Base-by-base conservation (phyloP, 1,140 invertebrate genomes). In the Araneus ventricosus region DNA sequence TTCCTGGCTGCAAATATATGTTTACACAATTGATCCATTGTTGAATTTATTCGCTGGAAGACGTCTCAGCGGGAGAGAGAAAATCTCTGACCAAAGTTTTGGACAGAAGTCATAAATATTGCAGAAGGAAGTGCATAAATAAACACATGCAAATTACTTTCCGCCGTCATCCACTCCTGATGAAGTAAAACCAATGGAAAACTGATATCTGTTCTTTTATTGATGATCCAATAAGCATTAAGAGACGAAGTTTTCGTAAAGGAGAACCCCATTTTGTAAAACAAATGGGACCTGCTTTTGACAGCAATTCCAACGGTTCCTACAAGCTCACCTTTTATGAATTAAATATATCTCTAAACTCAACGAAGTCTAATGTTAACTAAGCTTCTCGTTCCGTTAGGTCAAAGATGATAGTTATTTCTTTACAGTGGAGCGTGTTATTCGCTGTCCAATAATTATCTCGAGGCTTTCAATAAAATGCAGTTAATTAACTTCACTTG, bases 181-280 rank as follows among this genome's bases (percentile, higher is more conserved):
- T 86, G 24, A 86, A 86, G 84, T 34, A 30, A n/a, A 45, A 57
- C 1, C n/a, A 20, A 27, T 20, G 52, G 45, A 41, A 30, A 59
- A 86, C 41, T 86, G 84, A 59, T 86, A 59, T 86, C 84, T 59
- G 52, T 61, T 86, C 20, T 86, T 52, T 86, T 87, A 87, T 87
- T 34, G 57, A 87, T 63, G 57, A 63, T 87, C 57, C 52, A 63
- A 87, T 87, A 61, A 63, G 37, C 57, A 87, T 87, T 61, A 63
- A 87, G 41, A 84, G 80, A 52, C 45, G 27, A 45, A 84, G 45
- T 84, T 84, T 45, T 39, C 39, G 39, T 52, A 84, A 45, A 84
- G 41, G 80, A 45, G 80, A 39, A 45, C 45, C 80, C 17, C 80
- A 84, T 84, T 84, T 45, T 52, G 22, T 39, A 84, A 45, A 39